A percentile compares a stretch with the other conserved stretches of the same genome.
These are phyloP conservation scores for Rotaria magnacalcarata DNA, from an alignment of 2,888 invertebrate genomes.

Conservation along the genomic window DNA sequence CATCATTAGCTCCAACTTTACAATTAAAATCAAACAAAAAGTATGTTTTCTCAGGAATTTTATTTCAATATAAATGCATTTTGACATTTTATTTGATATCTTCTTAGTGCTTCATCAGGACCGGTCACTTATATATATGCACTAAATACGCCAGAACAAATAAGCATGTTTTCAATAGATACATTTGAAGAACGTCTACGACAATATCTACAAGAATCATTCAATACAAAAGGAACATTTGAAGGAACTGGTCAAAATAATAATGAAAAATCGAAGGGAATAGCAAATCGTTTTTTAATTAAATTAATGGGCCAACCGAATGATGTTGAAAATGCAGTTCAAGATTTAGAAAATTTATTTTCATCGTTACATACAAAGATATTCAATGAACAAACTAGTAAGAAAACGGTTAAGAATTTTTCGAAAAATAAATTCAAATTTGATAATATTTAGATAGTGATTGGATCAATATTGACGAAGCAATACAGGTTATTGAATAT, in stretches of 20 bases:
- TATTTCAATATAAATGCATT: not conserved
- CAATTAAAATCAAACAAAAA: not conserved
- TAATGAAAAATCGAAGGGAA: not conserved
- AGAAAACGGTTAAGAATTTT: too few relatives aligned
- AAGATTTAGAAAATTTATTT: not conserved
- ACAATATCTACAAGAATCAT: not conserved
- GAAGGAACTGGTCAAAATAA: not conserved
- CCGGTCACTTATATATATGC: not conserved
- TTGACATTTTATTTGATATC: not conserved
- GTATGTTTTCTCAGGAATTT: not conserved
- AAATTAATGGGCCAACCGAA: not conserved
- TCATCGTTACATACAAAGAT: not conserved
- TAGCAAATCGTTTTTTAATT: not conserved
- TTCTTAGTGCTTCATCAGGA: not conserved
- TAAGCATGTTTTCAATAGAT: conserved; percentile 3
- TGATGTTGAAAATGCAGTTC: not conserved
- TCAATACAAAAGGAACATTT: not conserved
- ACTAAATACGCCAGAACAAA: not conserved
- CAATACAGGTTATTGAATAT: not conserved
- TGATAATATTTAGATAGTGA: not conserved
- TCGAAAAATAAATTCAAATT: not conserved
- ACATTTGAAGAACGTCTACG: not conserved
- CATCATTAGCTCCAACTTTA: not conserved
- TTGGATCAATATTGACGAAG: not conserved
- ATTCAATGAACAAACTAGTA: not conserved